Evolutionary conservation across 2,113 vertebrate species (phyloP), one percentile per base, ranked within the genome.

Genomic region (Chinchilla lanigera): DNA sequence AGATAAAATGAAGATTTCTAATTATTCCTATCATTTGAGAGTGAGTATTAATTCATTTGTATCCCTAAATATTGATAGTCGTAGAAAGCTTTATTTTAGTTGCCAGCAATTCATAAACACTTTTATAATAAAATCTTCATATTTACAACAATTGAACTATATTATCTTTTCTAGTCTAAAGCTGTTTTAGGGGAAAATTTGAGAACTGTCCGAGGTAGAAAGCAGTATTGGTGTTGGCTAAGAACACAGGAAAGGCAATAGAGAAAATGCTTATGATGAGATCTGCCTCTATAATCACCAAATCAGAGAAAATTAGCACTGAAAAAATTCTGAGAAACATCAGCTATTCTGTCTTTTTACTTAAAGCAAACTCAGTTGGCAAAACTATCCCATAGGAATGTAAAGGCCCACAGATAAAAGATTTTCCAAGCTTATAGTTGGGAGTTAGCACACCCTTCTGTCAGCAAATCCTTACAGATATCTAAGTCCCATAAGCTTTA

Each of bases 321-420:
- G 35, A 82, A 87, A 95, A 87, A 26, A 1, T 93, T 93, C 24
- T 94, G 17, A 88, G 52, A 92, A 89, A 92, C 54, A 38, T 94
- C 28, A 89, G 13, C 9, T 82, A 47, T 1, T 82, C 41, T 44
- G 33, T 60, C 35, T 89, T 63, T 19, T 56, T 13, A 83, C 28
- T 89, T 95, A 73, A 28, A 35, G 52, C 5, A 90, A 94, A 78
- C 13, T 44, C 50, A 67, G 7, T 50, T 91, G n/a, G 38, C 7
- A 86, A 90, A 97, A 63, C 12, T 22, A 69, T 67, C 12, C 4
- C 8, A 60, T 35, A 52, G 30, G n/a, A 63, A 14, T 65, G 89
- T 56, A 92, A 97, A 95, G 50, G 16, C 38, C 47, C 54, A 35
- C 7, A 58, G 60, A 93, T 87, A 94, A 87, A 60, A 78, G 41